Percentiles rank a stretch among this genome's conserved stretches.
phyloP scores from a whole-genome alignment of 2,888 invertebrate species.

The Magallana nippona region DNA sequence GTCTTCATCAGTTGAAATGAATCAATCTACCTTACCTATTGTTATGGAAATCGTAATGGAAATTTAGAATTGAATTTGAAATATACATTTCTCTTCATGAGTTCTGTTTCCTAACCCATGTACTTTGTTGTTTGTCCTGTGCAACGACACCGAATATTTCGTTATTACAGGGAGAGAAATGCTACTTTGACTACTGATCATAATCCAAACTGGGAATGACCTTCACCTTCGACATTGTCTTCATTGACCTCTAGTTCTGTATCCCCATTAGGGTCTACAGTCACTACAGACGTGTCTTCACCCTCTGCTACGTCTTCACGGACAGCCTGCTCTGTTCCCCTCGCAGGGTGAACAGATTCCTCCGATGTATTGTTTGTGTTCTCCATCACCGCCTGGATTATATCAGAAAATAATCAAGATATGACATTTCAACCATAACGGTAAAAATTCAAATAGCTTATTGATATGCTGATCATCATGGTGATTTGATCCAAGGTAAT shows the following conservation, averaged over 20 bases:
- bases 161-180: not conserved
- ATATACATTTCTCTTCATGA: no score
- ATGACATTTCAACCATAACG: no score
- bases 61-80: no score
- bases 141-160: not conserved
- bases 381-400: not conserved
- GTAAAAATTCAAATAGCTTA: no score
- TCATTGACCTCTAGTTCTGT: not conserved
- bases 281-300: not conserved
- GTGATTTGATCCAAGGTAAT: no score
- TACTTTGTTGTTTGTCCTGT: not conserved
- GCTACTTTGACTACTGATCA: slow-evolving; percentile 23
- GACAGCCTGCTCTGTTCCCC: not conserved
- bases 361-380: not conserved
- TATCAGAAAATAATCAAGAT: not conserved
- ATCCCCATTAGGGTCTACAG: not conserved
- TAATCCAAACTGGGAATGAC: not conserved
- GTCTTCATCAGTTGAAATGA: no score
- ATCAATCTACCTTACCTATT: no score
- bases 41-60: no score
- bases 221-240: slow-evolving; percentile 11
- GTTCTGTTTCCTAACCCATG: no score
- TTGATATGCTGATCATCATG: no score
- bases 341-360: not conserved
- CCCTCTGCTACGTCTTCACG: not conserved